Percentiles rank a stretch among this genome's conserved stretches.
Evolutionary conservation across 92 coral and sea anemone species (phyloP).

Genomic region (Porites evermanni): DNA sequence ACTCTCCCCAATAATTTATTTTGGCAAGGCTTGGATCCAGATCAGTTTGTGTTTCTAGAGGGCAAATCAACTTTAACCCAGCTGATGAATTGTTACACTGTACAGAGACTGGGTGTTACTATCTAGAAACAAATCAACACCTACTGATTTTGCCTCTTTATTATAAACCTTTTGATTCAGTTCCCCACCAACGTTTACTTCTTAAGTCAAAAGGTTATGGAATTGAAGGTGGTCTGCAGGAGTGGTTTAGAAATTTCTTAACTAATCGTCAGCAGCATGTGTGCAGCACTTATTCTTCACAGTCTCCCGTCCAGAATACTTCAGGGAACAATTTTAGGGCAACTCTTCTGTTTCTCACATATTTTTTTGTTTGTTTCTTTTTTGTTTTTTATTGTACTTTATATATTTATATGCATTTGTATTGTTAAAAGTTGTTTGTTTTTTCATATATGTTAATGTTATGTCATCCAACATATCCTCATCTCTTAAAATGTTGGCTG

Average conservation of each 20-base stretch:
- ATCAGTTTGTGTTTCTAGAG: slow-evolving; percentile 45
- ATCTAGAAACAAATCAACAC: slow-evolving; percentile 37
- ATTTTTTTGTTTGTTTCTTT: no score
- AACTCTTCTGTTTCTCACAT: no score
- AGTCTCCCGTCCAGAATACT: slow-evolving; percentile 45
- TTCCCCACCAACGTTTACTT: slow-evolving; percentile 35
- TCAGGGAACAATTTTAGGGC: slow-evolving; percentile 44
- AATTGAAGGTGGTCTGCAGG: slow-evolving; percentile 27
- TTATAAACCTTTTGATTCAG: slow-evolving; percentile 21
- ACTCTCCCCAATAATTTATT: neutral
- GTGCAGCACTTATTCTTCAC: slow-evolving; percentile 18
- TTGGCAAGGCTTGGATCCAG: slow-evolving; percentile 29
- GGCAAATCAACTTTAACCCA: slow-evolving; percentile 44
- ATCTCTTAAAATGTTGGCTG: slow-evolving; percentile 35
- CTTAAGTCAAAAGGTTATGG: slow-evolving; percentile 34
- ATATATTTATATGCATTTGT: no score
- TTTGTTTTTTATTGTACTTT: no score
- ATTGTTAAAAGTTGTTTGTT: slow-evolving; percentile 3
- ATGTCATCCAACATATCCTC: slow-evolving; percentile 16
- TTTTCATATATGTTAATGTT: slow-evolving; percentile 40
- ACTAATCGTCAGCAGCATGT: slow-evolving; percentile 28
- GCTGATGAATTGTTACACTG: slow-evolving; percentile 8
- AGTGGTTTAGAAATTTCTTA: slow-evolving; percentile 37
- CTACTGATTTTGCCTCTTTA: slow-evolving; percentile 14
- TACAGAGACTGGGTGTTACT: slow-evolving; percentile 31